Percentiles rank a stretch among this genome's conserved stretches.
phyloP scores from a whole-genome alignment of 2,888 invertebrate genomes.

The Neria commutata region DNA sequence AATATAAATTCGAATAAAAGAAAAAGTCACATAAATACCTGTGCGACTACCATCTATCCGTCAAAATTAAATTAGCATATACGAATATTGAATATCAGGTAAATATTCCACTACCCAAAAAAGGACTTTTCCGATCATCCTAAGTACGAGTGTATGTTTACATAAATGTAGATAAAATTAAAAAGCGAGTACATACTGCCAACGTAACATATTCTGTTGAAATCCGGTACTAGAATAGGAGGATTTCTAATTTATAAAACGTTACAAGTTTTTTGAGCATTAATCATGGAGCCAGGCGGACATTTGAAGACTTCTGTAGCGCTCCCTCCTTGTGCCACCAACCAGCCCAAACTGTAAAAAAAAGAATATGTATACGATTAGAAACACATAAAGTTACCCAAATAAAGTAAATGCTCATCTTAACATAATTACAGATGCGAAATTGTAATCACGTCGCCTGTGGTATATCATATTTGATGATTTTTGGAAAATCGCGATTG shows the following conservation, averaged over 20 bases:
- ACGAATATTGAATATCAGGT: too few species aligned
- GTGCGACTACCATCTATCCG: too few species aligned
- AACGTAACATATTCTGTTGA: neutral
- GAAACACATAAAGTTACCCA: too few species aligned
- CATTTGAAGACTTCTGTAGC: conserved; percentile 62
- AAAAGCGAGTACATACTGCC: neutral
- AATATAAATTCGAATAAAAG: too few species aligned
- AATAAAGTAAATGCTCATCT: too few species aligned
- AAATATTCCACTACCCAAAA: too few species aligned
- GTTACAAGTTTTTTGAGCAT: conserved; percentile 61
- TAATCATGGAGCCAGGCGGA: conserved; percentile 59
- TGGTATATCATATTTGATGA: neutral
- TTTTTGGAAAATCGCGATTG: neutral
- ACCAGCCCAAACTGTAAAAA: conserved; percentile 57
- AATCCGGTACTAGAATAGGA: too few species aligned
- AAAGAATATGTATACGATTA: neutral
- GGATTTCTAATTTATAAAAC: conserved; percentile 54
- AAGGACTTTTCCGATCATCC: too few species aligned
- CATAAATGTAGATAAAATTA: neutral
- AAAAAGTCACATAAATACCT: too few species aligned
- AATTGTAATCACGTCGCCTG: neutral
- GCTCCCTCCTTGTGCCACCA: conserved; percentile 61
- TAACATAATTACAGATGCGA: neutral
- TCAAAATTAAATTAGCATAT: too few species aligned
- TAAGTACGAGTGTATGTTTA: too few species aligned